These are phyloP conservation scores for Borostomias antarcticus DNA, from an alignment of 2,797 vertebrate species.

Conservation along the genomic window DNA sequence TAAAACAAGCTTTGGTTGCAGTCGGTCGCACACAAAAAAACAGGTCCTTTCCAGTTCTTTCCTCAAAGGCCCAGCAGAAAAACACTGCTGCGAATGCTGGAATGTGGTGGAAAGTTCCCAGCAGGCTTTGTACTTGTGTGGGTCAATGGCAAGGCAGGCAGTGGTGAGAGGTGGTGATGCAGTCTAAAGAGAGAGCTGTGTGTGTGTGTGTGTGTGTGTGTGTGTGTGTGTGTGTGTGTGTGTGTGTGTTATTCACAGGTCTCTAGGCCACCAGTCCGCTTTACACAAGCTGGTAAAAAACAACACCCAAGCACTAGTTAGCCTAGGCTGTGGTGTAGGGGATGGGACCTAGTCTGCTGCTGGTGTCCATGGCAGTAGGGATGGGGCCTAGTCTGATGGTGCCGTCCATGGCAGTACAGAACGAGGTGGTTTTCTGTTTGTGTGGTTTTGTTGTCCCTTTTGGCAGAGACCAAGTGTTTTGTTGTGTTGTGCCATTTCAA, in stretches of 20 bases:
- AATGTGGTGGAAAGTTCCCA: constrained; percentile 28
- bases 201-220: too few species aligned
- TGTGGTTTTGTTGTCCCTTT: too few species aligned
- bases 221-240: too few species aligned
- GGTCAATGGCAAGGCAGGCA: constrained; percentile 8
- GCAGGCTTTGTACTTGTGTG: constrained; percentile 17
- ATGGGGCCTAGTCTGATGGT: background rate
- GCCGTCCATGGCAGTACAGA: background rate
- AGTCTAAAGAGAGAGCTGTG: background rate
- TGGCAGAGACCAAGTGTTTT: constrained; percentile 2
- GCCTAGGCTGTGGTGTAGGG: background rate
- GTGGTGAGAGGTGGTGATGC: background rate
- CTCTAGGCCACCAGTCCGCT: too few species aligned
- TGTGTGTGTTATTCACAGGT: too few species aligned
- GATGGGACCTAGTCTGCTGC: background rate
- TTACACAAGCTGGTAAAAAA: background rate
- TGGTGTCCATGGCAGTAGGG: background rate
- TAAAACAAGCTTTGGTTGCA: constrained; percentile 2
- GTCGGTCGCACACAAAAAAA: constrained; percentile 5
- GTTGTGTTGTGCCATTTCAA: background rate
- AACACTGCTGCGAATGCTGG: background rate
- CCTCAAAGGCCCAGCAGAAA: background rate
- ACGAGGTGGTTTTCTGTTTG: background rate
- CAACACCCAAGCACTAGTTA: background rate
- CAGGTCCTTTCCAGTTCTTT: background rate